phyloP scores from a whole-genome alignment of 1,140 invertebrate genomes.

The Manduca sexta region DNA sequence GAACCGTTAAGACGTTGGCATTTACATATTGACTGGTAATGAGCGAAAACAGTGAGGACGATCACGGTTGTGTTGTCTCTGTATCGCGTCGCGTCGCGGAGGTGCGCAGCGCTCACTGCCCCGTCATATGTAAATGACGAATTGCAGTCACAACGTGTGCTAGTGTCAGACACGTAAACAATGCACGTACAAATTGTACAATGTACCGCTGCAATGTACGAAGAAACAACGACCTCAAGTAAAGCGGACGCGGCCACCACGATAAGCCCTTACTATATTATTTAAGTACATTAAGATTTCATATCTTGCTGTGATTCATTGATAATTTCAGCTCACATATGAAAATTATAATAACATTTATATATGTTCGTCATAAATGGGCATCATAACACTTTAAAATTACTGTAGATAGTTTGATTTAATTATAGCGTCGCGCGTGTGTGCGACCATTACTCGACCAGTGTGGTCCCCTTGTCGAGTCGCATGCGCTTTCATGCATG shows the following conservation, averaged over 20 bases:
- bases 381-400: too few species aligned
- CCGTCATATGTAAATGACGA: constrained; percentile 49
- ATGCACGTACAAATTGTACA: constrained; percentile 28
- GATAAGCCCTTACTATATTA: constrained; percentile 1
- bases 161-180: constrained; percentile 30
- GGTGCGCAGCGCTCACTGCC: constrained; percentile 12
- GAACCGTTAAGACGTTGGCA: constrained; percentile 2
- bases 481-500: not conserved
- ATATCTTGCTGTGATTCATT: not conserved
- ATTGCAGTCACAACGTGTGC: constrained; percentile 18
- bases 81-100: constrained; percentile 25
- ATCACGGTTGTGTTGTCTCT: constrained; percentile 20
- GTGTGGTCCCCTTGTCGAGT: constrained; percentile 34
- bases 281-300: constrained; percentile 4
- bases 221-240: constrained; percentile 27
- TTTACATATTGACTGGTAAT: constrained; percentile 57
- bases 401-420: too few species aligned
- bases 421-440: too few species aligned
- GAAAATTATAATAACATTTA: too few species aligned
- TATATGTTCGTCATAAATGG: too few species aligned
- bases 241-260: constrained; percentile 4
- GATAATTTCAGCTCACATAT: too few species aligned
- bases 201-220: constrained; percentile 20
- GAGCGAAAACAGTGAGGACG: constrained; percentile 49
- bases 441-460: not conserved